These are phyloP conservation scores for Amblyopsis hoosieri DNA, from an alignment of 2,797 vertebrate genomes.

Conservation along the genomic window DNA sequence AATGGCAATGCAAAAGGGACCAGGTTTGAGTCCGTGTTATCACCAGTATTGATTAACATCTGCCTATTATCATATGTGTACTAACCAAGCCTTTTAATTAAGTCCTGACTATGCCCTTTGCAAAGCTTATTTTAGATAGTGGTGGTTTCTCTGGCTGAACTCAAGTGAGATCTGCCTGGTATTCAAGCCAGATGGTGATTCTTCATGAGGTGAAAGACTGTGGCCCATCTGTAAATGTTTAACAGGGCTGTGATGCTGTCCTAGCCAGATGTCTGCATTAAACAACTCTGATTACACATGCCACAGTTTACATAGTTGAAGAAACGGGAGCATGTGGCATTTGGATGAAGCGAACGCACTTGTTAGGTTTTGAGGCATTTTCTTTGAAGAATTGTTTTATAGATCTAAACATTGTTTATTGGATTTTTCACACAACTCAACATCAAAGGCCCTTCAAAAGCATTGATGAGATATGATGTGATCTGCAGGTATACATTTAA, in stretches of 20 bases:
- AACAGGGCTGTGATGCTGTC: conserved; percentile 76
- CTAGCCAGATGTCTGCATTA: conserved; percentile 81
- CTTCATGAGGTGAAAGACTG: conserved; percentile 79
- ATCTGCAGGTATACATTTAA: conserved; percentile 60
- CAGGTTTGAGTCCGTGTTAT: conserved; percentile 8
- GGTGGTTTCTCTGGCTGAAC: conserved; percentile 64
- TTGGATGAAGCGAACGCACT: conserved; percentile 70
- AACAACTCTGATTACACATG: conserved; percentile 85
- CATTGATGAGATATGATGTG: conserved; percentile 44
- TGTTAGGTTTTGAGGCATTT: conserved; percentile 68
- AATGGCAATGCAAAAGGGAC: conserved; percentile 57
- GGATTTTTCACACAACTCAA: conserved; percentile 64
- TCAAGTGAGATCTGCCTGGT: conserved; percentile 61
- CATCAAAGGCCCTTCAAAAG: conserved; percentile 63
- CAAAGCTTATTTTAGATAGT: conserved; percentile 64
- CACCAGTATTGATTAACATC: conserved; percentile 27
- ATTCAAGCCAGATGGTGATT: conserved; percentile 78
- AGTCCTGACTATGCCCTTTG: conserved; percentile 43
- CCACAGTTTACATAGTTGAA: conserved; percentile 83
- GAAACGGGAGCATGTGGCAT: conserved; percentile 83
- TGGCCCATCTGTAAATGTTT: conserved; percentile 82
- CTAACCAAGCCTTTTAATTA: conserved; percentile 50
- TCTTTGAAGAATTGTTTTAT: conserved; percentile 64
- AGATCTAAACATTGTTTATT: conserved; percentile 63
- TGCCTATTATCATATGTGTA: conserved; percentile 41